A percentile compares a stretch with the other conserved stretches of the same genome.
phyloP scores from a whole-genome alignment of 2,797 vertebrate genomes.

The Chromis chromis region DNA sequence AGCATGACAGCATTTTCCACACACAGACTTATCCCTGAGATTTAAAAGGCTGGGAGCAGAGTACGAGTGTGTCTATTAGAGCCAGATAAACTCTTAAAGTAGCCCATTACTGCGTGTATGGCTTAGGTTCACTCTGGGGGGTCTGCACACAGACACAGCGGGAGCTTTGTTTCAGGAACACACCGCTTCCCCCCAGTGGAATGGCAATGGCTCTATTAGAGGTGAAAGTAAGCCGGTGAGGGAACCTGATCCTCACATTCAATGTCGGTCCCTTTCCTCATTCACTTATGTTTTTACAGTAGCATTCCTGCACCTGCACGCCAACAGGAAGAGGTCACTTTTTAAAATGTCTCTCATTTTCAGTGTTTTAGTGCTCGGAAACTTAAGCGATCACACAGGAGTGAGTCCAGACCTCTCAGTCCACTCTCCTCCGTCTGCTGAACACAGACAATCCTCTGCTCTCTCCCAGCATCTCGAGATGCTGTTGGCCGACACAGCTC shows the following conservation, averaged over 20 bases:
- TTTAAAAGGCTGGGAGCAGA: conserved; percentile 66
- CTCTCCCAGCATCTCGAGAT: conserved; percentile 55
- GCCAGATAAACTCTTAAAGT: conserved; percentile 74
- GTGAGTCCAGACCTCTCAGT: conserved; percentile 24
- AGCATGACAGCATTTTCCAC: conserved; percentile 70
- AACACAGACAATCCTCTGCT: conserved; percentile 65
- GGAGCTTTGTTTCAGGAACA: conserved; percentile 76
- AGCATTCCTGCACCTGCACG: conserved; percentile 16
- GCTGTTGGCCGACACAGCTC: conserved; percentile 47
- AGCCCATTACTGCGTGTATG: conserved; percentile 67
- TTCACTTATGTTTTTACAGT: conserved; percentile 36
- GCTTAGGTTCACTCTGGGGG: conserved; percentile 75
- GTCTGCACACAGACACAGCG: conserved; percentile 69
- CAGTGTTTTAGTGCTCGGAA: conserved; percentile 14
- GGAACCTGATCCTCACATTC: conserved; percentile 72
- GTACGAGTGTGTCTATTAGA: conserved; percentile 71
- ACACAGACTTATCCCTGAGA: conserved; percentile 64
- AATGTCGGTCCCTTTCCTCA: conserved; percentile 41
- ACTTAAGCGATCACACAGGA: conserved; percentile 41
- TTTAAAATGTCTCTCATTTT: conserved; percentile 22
- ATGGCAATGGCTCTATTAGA: conserved; percentile 76
- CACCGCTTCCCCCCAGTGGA: conserved; percentile 56
- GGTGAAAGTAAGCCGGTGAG: conserved; percentile 74
- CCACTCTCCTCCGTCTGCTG: conserved; percentile 63
- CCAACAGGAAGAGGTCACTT: conserved; percentile 21